Percentiles rank a stretch among this genome's conserved stretches.
Conservation (phyloP, 2,113 vertebrate genomes). For the Phrynosoma platyrhinos region DNA sequence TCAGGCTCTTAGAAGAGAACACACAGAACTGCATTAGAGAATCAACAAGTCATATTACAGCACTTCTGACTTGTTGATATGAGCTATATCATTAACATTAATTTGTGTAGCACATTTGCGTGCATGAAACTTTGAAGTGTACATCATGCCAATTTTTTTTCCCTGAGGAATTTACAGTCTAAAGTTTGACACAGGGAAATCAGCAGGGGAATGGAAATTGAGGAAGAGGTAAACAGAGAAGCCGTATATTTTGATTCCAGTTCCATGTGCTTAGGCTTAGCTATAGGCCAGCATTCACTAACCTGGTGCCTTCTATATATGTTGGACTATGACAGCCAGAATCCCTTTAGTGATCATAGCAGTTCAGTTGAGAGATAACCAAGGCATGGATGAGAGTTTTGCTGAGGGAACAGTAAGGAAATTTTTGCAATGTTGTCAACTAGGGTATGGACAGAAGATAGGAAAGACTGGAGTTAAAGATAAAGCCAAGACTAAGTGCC, state of each 20-base stretch:
- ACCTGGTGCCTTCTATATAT: too few species aligned
- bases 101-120: background rate
- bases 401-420: background rate
- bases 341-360: background rate
- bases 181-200: background rate
- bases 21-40: background rate
- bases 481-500: background rate
- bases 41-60: background rate
- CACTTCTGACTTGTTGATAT: background rate
- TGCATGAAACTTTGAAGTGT: background rate
- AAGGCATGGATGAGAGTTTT: background rate
- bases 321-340: too few species aligned
- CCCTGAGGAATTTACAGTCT: background rate
- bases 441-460: background rate
- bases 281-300: background rate
- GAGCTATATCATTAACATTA: background rate
- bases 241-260: background rate
- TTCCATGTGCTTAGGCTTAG: background rate
- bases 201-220: background rate
- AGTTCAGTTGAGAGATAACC: background rate
- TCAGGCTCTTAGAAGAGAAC: background rate
- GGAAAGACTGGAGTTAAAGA: background rate
- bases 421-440: background rate
- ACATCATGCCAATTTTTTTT: background rate
- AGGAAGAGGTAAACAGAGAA: background rate